phyloP scores from a whole-genome alignment of 2,888 invertebrate genomes.

The Rhodophaea formosa region DNA sequence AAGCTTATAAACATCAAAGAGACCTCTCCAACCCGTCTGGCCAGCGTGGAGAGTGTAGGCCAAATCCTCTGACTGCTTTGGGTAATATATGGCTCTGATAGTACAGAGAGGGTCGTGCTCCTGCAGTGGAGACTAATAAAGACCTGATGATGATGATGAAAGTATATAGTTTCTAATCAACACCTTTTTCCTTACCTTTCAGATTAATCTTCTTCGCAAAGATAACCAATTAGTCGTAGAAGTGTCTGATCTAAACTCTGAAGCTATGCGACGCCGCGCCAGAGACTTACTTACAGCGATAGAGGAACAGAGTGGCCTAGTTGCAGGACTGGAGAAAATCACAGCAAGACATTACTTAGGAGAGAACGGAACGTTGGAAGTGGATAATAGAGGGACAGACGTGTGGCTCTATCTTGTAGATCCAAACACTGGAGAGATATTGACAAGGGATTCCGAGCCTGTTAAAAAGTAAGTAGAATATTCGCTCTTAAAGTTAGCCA shows the following conservation, averaged over 20 bases:
- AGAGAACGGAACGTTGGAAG: conserved; percentile 88
- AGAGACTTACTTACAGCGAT: conserved; percentile 80
- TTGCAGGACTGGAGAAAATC: conserved; percentile 92
- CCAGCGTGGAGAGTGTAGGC: too few relatives aligned
- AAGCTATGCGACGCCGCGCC: conserved; percentile 81
- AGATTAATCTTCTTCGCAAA: conserved; percentile 90
- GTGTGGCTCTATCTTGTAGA: conserved; percentile 94
- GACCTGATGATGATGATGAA: too few relatives aligned
- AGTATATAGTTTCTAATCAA: not conserved
- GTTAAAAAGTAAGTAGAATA: conserved; percentile 83
- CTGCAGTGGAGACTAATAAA: too few relatives aligned
- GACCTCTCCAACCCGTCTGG: too few relatives aligned
- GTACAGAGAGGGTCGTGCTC: too few relatives aligned
- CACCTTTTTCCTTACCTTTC: conserved; percentile 29
- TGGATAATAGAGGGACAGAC: conserved; percentile 88
- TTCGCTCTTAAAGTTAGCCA: too few relatives aligned
- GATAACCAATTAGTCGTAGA: conserved; percentile 89
- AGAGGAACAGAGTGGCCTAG: conserved; percentile 86
- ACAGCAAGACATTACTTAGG: conserved; percentile 87
- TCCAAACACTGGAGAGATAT: conserved; percentile 87
- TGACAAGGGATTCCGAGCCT: conserved; percentile 85
- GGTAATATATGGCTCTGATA: too few relatives aligned
- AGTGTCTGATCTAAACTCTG: conserved; percentile 87
- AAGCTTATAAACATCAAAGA: too few relatives aligned
- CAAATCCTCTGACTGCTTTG: too few relatives aligned